phyloP scores from a whole-genome alignment of 1,140 invertebrate genomes.

The Dinoponera quadriceps region DNA sequence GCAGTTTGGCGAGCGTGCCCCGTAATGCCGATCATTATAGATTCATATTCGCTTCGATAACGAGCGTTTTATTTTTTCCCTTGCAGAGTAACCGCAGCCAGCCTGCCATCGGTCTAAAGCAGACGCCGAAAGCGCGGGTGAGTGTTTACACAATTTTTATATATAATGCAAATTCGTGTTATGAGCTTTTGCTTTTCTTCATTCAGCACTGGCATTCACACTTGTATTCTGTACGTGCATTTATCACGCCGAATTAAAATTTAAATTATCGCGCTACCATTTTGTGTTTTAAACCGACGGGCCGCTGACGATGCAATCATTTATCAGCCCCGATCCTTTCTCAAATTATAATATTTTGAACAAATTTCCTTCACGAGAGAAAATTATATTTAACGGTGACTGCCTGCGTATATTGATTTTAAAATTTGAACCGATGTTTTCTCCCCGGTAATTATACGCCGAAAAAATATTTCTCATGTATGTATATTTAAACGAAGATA shows the following conservation, averaged over 20 bases:
- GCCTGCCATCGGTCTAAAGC: conserved; percentile 91
- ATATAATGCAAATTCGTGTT: too few relatives aligned
- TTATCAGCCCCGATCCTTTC: too few relatives aligned
- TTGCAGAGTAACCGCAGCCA: conserved; percentile 92
- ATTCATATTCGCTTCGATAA: conserved; percentile 36
- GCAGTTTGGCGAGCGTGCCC: not conserved
- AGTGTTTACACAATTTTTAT: conserved; percentile 81
- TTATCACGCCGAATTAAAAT: not conserved
- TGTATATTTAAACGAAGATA: too few relatives aligned
- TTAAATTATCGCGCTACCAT: not conserved
- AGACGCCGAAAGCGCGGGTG: conserved; percentile 91
- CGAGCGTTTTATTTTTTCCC: conserved; percentile 57
- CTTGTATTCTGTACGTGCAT: not conserved
- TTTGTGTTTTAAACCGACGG: not conserved
- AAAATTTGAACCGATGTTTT: too few relatives aligned
- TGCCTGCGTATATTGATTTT: too few relatives aligned
- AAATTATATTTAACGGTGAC: too few relatives aligned
- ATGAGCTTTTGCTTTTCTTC: not conserved
- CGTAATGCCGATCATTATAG: conserved; percentile 12
- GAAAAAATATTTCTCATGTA: too few relatives aligned
- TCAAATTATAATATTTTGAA: too few relatives aligned
- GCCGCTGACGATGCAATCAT: too few relatives aligned
- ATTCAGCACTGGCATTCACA: not conserved
- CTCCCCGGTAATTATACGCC: too few relatives aligned
- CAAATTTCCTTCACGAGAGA: too few relatives aligned